These are phyloP conservation scores for Gymnopithys bicolor DNA, from an alignment of 2,797 vertebrate genomes.

Conservation along the genomic window DNA sequence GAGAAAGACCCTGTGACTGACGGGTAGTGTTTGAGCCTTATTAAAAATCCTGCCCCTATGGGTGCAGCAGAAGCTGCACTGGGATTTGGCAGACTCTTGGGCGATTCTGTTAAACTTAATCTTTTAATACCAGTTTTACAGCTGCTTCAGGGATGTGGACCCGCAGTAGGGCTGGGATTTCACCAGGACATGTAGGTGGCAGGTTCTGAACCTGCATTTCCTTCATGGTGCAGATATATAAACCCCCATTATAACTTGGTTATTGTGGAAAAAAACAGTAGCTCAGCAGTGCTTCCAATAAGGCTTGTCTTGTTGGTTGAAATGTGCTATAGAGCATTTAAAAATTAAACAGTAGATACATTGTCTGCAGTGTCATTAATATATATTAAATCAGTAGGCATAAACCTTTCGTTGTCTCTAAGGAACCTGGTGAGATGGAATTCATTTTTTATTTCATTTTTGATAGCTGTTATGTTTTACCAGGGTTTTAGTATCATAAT, in stretches of 20 bases:
- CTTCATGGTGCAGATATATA: neutral
- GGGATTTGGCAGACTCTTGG: neutral
- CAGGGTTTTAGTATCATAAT: neutral
- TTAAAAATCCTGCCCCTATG: neutral
- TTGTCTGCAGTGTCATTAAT: neutral
- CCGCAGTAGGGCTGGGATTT: neutral
- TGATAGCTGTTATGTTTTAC: neutral
- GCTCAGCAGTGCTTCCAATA: neutral
- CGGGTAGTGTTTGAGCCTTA: rapidly evolving
- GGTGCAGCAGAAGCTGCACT: rapidly evolving
- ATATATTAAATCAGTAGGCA: neutral
- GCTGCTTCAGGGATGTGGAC: neutral
- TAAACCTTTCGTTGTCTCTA: neutral
- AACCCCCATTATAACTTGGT: neutral
- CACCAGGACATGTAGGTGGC: rapidly evolving
- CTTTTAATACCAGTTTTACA: neutral
- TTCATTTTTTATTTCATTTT: neutral
- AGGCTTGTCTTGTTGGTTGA: neutral
- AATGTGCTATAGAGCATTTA: neutral
- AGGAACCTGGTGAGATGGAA: neutral
- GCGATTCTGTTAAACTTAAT: neutral
- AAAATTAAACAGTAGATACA: neutral
- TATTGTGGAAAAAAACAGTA: neutral
- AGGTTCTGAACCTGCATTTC: neutral
- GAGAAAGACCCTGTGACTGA: neutral